These are phyloP conservation scores for Carposina sasakii DNA, from an alignment of 1,140 invertebrate species.

Conservation along the genomic window DNA sequence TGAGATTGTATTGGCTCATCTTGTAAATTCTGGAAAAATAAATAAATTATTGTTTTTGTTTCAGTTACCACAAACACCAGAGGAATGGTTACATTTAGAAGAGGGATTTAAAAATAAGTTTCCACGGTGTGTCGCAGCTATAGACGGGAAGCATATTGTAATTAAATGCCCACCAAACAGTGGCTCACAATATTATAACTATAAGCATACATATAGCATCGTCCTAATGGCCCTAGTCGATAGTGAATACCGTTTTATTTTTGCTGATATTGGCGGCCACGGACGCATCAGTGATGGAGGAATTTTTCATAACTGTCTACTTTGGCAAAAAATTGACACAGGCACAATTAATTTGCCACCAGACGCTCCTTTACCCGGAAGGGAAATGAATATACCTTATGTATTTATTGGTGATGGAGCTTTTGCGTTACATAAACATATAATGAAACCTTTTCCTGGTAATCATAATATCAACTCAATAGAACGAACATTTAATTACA, in stretches of 20 bases:
- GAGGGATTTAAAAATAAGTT: conserved; percentile 24
- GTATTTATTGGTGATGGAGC: conserved; percentile 59
- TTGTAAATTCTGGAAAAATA: no score
- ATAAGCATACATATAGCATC: conserved; percentile 56
- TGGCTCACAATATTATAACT: conserved; percentile 56
- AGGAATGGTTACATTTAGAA: conserved; percentile 30
- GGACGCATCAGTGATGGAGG: conserved; percentile 52
- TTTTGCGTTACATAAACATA: conserved; percentile 42
- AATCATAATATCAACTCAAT: not conserved
- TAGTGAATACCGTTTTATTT: conserved; percentile 54
- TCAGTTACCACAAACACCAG: conserved; percentile 22
- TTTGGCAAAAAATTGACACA: conserved; percentile 23
- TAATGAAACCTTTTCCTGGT: conserved; percentile 35
- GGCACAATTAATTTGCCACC: conserved; percentile 31
- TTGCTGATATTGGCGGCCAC: conserved; percentile 52
- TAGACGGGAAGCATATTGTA: conserved; percentile 45
- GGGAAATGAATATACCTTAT: conserved; percentile 19
- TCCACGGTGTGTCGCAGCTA: conserved; percentile 9
- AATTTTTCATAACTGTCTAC: conserved; percentile 34
- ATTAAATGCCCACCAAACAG: conserved; percentile 37
- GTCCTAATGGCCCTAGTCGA: conserved; percentile 62
- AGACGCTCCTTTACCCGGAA: conserved; percentile 19
- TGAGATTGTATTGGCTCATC: no score
- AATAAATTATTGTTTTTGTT: conserved; percentile 16
- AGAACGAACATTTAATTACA: not conserved